Percentiles rank a stretch among this genome's conserved stretches.
Evolutionary conservation across 2,888 invertebrate species (phyloP).

Genomic region (Caenorhabditis afra): DNA sequence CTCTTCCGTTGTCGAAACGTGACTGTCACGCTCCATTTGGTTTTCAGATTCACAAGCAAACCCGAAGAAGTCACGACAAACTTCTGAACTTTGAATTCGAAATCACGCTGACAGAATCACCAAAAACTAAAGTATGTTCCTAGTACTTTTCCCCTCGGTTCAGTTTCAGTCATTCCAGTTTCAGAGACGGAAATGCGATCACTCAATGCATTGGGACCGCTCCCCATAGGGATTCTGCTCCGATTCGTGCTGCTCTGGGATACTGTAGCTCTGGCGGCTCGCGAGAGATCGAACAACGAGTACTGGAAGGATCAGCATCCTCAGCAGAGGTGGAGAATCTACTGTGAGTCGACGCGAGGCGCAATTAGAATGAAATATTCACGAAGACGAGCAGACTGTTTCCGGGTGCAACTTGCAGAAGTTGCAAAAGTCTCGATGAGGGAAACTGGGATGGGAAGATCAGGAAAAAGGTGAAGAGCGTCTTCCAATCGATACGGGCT

Average conservation of each 20-base stretch:
- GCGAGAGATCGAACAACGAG: conserved; percentile 35
- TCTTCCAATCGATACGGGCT: too few species aligned
- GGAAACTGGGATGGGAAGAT: too few species aligned
- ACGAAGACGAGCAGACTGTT: conserved; percentile 12
- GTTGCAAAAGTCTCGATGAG: too few species aligned
- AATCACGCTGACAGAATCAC: too few species aligned
- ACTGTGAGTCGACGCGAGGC: conserved; percentile 42
- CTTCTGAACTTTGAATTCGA: too few species aligned
- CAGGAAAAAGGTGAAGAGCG: too few species aligned
- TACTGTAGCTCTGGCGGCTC: conserved; percentile 27
- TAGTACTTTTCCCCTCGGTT: too few species aligned
- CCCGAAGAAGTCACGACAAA: too few species aligned
- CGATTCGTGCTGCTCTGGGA: conserved; percentile 43
- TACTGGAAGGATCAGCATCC: conserved; percentile 68
- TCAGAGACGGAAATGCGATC: not conserved
- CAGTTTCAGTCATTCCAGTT: not conserved
- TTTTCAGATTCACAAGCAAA: too few species aligned
- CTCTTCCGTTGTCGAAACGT: too few species aligned
- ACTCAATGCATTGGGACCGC: not conserved
- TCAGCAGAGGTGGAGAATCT: conserved; percentile 63
- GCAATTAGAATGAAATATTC: conserved; percentile 32
- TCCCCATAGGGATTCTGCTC: conserved; percentile 18
- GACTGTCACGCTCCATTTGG: too few species aligned
- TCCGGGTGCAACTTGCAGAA: conserved; percentile 11
- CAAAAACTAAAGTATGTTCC: too few species aligned